A percentile compares a stretch with the other conserved stretches of the same genome.
Evolutionary conservation across 1,140 invertebrate species (phyloP).

Genomic region (Lanistes nyassanus): DNA sequence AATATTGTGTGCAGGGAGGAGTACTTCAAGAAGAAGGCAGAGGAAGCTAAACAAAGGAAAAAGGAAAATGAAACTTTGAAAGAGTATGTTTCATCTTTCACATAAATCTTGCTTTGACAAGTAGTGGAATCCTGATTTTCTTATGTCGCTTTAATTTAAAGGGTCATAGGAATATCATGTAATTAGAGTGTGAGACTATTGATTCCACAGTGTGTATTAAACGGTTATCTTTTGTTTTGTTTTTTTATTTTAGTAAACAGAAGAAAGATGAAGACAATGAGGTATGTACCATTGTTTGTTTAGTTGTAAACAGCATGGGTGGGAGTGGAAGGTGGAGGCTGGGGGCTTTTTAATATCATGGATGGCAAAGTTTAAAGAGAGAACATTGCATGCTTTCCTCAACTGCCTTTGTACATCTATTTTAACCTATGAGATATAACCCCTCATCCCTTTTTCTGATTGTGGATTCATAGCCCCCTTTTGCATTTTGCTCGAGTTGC

Average conservation of each 20-base stretch:
- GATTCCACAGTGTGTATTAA: not conserved
- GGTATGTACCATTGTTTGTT: constrained; percentile 38
- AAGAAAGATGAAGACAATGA: constrained; percentile 38
- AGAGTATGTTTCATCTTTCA: not conserved
- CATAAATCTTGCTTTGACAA: not conserved
- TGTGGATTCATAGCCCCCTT: too few relatives aligned
- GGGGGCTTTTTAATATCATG: too few relatives aligned
- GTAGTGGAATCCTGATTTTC: too few relatives aligned
- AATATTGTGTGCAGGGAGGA: constrained; percentile 64
- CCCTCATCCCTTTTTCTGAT: too few relatives aligned
- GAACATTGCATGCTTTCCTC: too few relatives aligned
- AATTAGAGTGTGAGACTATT: not conserved
- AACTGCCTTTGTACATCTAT: too few relatives aligned
- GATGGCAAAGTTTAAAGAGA: too few relatives aligned
- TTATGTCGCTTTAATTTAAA: too few relatives aligned
- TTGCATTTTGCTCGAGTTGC: too few relatives aligned
- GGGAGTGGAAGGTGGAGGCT: not conserved
- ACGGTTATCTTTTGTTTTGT: constrained; percentile 22
- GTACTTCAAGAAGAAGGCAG: constrained; percentile 79
- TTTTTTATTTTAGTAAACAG: constrained; percentile 47
- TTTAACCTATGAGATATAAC: too few relatives aligned
- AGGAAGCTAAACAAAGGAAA: constrained; percentile 70
- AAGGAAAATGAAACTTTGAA: constrained; percentile 51
- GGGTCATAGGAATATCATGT: not conserved
- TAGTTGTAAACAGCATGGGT: not conserved